These are phyloP conservation scores for Ptychoptera contaminata DNA, from an alignment of 2,888 invertebrate species.

Conservation along the genomic window DNA sequence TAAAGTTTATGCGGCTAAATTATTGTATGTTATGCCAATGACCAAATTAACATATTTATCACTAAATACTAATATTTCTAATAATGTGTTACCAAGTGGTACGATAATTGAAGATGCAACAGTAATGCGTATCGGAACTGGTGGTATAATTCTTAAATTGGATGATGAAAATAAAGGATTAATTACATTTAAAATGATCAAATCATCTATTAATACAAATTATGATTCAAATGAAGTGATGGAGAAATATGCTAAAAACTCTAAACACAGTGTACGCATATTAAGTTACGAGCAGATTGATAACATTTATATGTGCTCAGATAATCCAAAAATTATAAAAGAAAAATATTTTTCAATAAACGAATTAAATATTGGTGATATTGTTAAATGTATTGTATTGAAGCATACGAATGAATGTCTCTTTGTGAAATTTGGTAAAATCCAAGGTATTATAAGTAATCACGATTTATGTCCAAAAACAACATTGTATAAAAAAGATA, in stretches of 20 bases:
- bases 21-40: slow-evolving; percentile 47
- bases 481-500: not conserved
- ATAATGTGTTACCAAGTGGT: slow-evolving; percentile 27
- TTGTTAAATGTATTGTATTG: slow-evolving; percentile 37
- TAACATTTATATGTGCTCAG: slow-evolving; percentile 48
- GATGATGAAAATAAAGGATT: slow-evolving; percentile 23
- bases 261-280: slow-evolving; percentile 38
- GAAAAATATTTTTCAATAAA: slow-evolving; percentile 32
- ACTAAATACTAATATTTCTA: slow-evolving; percentile 17
- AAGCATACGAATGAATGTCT: slow-evolving; percentile 35
- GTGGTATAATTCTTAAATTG: slow-evolving; percentile 27
- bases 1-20: not conserved
- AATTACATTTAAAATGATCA: slow-evolving; percentile 23
- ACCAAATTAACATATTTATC: slow-evolving; percentile 52
- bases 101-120: slow-evolving; percentile 41
- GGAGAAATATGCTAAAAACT: slow-evolving; percentile 24
- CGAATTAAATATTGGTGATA: slow-evolving; percentile 38
- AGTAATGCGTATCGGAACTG: slow-evolving; percentile 31
- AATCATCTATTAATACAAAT: slow-evolving; percentile 22
- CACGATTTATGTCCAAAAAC: not conserved
- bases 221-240: slow-evolving; percentile 28
- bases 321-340: slow-evolving; percentile 38
- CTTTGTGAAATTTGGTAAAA: slow-evolving; percentile 34
- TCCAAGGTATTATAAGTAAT: slow-evolving; percentile 27
- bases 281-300: slow-evolving; percentile 50